Percentiles rank a stretch among this genome's conserved stretches.
phyloP scores from a whole-genome alignment of 1,140 invertebrate genomes.

The Helicorthomorpha holstii region DNA sequence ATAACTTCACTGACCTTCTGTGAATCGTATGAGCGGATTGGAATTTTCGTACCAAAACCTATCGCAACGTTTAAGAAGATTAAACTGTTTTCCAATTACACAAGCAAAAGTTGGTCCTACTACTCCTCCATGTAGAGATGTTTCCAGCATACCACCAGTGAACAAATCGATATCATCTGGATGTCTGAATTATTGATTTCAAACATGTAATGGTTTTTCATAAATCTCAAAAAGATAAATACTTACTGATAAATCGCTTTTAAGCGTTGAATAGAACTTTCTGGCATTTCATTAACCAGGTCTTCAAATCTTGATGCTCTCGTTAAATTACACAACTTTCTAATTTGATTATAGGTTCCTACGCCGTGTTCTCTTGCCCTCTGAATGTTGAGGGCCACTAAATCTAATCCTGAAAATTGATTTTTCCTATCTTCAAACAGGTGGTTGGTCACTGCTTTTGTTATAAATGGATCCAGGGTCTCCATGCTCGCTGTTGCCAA shows the following conservation, averaged over 20 bases:
- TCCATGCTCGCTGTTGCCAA: slow-evolving; percentile 80
- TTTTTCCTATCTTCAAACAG: slow-evolving; percentile 72
- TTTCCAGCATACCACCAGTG: slow-evolving; percentile 34
- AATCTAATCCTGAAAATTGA: slow-evolving; percentile 67
- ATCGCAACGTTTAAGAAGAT: slow-evolving; percentile 62
- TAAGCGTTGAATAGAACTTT: slow-evolving; percentile 25
- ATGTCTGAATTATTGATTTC: not conserved
- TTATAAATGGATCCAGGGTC: slow-evolving; percentile 82
- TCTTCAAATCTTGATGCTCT: slow-evolving; percentile 52
- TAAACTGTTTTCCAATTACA: slow-evolving; percentile 36
- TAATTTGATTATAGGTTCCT: slow-evolving; percentile 41
- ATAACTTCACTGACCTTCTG: slow-evolving; percentile 35
- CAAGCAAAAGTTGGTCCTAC: slow-evolving; percentile 39
- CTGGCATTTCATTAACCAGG: slow-evolving; percentile 38
- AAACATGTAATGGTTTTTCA: not conserved
- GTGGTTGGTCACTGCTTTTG: slow-evolving; percentile 84
- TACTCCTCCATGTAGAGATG: slow-evolving; percentile 30
- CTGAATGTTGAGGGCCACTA: slow-evolving; percentile 78
- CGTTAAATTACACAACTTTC: slow-evolving; percentile 36
- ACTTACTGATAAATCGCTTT: slow-evolving; percentile 26
- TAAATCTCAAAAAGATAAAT: slow-evolving; percentile 1
- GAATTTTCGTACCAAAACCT: slow-evolving; percentile 90
- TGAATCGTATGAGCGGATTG: slow-evolving; percentile 61
- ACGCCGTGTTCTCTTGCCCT: slow-evolving; percentile 49
- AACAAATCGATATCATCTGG: slow-evolving; percentile 38